These are phyloP conservation scores for Stenodera caucasica DNA, from an alignment of 2,888 invertebrate genomes.

Conservation along the genomic window DNA sequence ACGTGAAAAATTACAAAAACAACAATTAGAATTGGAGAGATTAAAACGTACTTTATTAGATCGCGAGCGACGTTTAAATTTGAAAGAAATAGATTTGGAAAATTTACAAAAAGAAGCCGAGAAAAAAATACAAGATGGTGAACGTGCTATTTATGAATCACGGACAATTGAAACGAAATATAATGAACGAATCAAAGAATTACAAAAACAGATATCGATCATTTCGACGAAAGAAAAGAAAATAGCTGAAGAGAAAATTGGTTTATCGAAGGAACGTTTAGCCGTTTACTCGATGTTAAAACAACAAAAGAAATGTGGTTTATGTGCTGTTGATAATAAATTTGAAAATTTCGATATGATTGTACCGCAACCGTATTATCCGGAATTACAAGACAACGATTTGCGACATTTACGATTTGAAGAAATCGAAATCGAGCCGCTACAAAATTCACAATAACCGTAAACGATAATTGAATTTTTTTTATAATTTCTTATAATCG, in stretches of 20 bases:
- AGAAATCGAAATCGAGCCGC: neutral
- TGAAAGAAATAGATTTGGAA: slow-evolving; percentile 49
- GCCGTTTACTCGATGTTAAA: slow-evolving; percentile 60
- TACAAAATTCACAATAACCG: neutral
- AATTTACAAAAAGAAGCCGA: slow-evolving; percentile 53
- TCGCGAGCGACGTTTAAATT: slow-evolving; percentile 41
- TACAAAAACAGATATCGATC: slow-evolving; percentile 62
- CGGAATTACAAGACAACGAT: slow-evolving; percentile 14
- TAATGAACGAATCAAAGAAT: slow-evolving; percentile 61
- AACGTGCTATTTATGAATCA: slow-evolving; percentile 54
- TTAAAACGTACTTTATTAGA: slow-evolving; percentile 47
- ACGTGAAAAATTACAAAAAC: slow-evolving; percentile 45
- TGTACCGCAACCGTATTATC: slow-evolving; percentile 7
- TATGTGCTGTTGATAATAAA: slow-evolving; percentile 43
- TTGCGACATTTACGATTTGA: slow-evolving; percentile 15
- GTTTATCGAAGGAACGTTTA: slow-evolving; percentile 62
- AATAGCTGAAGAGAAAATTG: slow-evolving; percentile 64
- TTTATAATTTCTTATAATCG: too few species aligned
- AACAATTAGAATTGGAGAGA: slow-evolving; percentile 49
- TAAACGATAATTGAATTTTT: too few species aligned
- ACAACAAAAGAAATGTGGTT: slow-evolving; percentile 51
- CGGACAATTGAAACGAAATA: slow-evolving; percentile 56
- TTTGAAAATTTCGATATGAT: slow-evolving; percentile 13
- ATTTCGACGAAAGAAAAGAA: slow-evolving; percentile 63
- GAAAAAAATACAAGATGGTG: slow-evolving; percentile 61